Conservation (phyloP, 2,797 vertebrate genomes). For the Sebastes ruberrimus region DNA sequence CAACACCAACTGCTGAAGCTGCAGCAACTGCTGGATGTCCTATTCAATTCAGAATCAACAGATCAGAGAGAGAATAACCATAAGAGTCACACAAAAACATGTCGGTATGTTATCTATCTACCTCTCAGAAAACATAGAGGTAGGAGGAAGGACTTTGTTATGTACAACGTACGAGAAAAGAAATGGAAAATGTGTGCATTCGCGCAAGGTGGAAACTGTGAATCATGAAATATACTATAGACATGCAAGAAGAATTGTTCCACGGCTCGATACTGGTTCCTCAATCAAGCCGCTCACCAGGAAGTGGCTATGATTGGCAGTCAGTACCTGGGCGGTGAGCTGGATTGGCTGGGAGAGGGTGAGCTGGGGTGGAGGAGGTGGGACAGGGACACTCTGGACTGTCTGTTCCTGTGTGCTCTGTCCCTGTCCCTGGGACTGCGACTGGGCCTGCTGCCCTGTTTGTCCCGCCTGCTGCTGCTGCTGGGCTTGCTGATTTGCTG, state of each 20-base stretch:
- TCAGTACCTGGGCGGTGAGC: slow-evolving; percentile 93
- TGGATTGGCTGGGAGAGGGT: slow-evolving; percentile 94
- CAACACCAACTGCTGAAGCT: slow-evolving; percentile 93
- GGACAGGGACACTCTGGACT: slow-evolving; percentile 74
- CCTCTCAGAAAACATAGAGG: neutral
- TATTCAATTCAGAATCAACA: slow-evolving; percentile 47
- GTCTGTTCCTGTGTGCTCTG: slow-evolving; percentile 85
- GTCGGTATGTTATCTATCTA: neutral
- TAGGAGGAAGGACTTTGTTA: slow-evolving; percentile 16
- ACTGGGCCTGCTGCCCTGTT: slow-evolving; percentile 74
- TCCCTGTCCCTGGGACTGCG: slow-evolving; percentile 80
- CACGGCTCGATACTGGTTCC: slow-evolving; percentile 10
- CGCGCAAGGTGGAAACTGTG: slow-evolving; percentile 41
- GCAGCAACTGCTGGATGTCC: slow-evolving; percentile 95
- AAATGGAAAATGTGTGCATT: slow-evolving; percentile 13
- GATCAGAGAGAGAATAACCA: neutral
- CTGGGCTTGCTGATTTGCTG: slow-evolving; percentile 81
- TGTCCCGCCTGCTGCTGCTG: slow-evolving; percentile 76
- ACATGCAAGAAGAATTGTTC: slow-evolving; percentile 5
- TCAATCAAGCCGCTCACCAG: slow-evolving; percentile 41
- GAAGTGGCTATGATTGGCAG: slow-evolving; percentile 36
- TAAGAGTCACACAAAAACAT: neutral
- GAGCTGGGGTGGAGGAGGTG: slow-evolving; percentile 88
- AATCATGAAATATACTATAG: slow-evolving; percentile 21
- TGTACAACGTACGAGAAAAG: neutral